Evolutionary conservation across 2,113 vertebrate species (phyloP).

Genomic region (Pelobates fuscus): DNA sequence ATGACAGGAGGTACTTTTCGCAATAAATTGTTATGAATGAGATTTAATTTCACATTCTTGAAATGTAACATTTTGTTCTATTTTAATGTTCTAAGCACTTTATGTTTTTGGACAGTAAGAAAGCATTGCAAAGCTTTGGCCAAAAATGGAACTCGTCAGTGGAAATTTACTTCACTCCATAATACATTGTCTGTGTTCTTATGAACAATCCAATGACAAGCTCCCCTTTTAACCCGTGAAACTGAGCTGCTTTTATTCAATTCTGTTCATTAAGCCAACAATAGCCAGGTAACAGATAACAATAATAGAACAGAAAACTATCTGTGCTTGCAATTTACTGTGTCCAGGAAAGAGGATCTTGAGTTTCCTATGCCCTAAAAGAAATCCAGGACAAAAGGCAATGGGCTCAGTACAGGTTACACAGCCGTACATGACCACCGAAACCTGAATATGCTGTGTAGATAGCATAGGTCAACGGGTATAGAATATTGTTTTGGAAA

Average conservation of each 20-base stretch:
- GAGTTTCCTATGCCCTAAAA: slow-evolving; percentile 17
- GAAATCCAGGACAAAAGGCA: background rate
- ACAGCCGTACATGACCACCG: background rate
- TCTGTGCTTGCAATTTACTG: background rate
- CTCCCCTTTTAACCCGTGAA: slow-evolving; percentile 18
- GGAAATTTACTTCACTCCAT: background rate
- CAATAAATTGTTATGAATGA: too few species aligned
- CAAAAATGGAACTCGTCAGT: background rate
- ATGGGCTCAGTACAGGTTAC: slow-evolving; percentile 3
- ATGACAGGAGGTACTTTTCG: too few species aligned
- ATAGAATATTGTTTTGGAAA: too few species aligned
- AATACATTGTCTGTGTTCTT: background rate
- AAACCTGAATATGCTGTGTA: background rate
- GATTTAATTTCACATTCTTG: too few species aligned
- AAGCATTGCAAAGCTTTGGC: background rate
- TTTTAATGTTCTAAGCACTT: background rate
- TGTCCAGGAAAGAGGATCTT: background rate
- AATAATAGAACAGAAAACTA: slow-evolving; percentile 2
- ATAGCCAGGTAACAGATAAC: slow-evolving; percentile 20
- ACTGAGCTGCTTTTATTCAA: background rate
- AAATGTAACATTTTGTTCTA: background rate
- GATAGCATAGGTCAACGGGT: too few species aligned
- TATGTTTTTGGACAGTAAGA: background rate
- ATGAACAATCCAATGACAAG: background rate
- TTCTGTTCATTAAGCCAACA: slow-evolving; percentile 7